Evolutionary conservation across 2,797 vertebrate genomes (phyloP), one percentile per base, ranked within the genome.

Genomic region (Pachyuromys duprasi): DNA sequence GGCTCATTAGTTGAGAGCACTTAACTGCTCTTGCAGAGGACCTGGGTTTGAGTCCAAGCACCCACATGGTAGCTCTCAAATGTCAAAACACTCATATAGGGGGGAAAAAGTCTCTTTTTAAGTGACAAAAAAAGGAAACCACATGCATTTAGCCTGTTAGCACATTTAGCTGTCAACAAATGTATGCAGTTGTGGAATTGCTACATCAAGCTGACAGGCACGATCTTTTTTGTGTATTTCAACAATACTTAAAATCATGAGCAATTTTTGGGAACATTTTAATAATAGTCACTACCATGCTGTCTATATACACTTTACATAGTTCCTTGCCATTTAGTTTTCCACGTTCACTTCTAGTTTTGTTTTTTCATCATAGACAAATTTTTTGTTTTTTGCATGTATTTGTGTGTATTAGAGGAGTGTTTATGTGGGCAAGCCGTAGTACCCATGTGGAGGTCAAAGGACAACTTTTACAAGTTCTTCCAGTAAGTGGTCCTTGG

Each of bases 301-400:
- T 86, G 7, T 57, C 9, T 62, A 12, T 8, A 57, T 89, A n/a
- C 28, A 18, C 26, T 86, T 62, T 90, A 31, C 22, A 20, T 15
- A 31, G 70, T 89, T 82, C 31, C 75, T 74, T 88, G 81, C 53
- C 60, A 65, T 72, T 88, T 92, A 84, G 8, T 95, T 95, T 89
- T 96, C 42, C 26, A n/a, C 80, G 24, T 31, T 89, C 49, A 70
- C 4, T 33, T 72, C 5, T 57, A 20, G 53, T 45, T 81, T 70
- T 69, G 39, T 28, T 80, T 62, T 84, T 67, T 22, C n/a, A 63
- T 88, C 57, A 82, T 63, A 28, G 60, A 63, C 22, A 60, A 13
- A 1, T 80, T 81, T 57, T 39, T 39, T 39, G 9, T 22, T 81
- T 82, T 62, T 62, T 62, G 36, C 57, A 69, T 69, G 45, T 69